phyloP scores from a whole-genome alignment of 2,888 invertebrate genomes.

The Caenorhabditis sp. region DNA sequence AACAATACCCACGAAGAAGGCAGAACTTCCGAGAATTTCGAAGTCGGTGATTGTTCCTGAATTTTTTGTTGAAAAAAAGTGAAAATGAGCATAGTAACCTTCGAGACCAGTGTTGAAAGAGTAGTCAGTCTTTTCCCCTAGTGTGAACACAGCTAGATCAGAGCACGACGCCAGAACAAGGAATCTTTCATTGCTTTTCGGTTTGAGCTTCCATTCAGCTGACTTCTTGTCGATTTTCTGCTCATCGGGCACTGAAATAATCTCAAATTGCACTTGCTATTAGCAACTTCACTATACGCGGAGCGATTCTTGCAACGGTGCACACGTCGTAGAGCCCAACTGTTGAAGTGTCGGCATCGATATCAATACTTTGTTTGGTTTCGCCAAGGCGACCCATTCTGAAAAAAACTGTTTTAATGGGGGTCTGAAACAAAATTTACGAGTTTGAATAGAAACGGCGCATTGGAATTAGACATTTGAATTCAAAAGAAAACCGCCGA shows the following conservation, averaged over 20 bases:
- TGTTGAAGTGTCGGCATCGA: constrained; percentile 33
- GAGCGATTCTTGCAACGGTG: constrained; percentile 41
- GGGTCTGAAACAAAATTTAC: background rate
- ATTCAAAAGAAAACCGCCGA: constrained; percentile 1
- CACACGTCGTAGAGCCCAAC: constrained; percentile 56
- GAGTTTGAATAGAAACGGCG: too few species aligned
- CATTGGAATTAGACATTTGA: too few species aligned
- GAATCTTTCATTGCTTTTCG: constrained; percentile 57
- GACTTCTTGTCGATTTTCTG: background rate
- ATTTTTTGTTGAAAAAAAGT: too few species aligned
- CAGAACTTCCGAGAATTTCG: constrained; percentile 53
- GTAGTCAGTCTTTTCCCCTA: constrained; percentile 45
- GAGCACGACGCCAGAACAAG: constrained; percentile 55
- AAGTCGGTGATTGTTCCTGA: constrained; percentile 50
- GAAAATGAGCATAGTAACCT: background rate
- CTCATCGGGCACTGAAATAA: constrained; percentile 21
- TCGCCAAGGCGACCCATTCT: constrained; percentile 55
- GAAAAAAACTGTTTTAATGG: too few species aligned
- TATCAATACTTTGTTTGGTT: constrained; percentile 5
- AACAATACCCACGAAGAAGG: constrained; percentile 43
- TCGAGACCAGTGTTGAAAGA: constrained; percentile 34
- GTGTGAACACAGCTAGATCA: constrained; percentile 49
- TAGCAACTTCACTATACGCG: constrained; percentile 18
- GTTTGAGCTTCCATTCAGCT: constrained; percentile 54
- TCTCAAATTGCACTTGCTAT: background rate